Base-by-base conservation (phyloP, 2,888 invertebrate genomes). In the Ganaspis brasiliensis region DNA sequence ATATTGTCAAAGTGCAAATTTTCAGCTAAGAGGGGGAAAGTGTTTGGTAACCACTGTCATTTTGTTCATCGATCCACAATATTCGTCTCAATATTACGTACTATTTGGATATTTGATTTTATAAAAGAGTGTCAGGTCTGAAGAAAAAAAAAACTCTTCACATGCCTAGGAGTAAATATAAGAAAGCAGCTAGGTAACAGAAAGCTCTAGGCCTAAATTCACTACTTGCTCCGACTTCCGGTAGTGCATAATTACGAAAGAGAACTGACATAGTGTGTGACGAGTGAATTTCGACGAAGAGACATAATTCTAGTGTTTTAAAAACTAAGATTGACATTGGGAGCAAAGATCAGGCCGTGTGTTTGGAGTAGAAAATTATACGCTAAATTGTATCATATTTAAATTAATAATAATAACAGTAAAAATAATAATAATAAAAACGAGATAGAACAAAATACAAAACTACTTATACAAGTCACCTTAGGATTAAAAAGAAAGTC, bases 301-400 rank as follows among this genome's bases (percentile, higher is more conserved):
- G 40, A 63, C 21, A 40, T 45, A 63, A 67, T 67, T 45, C 40
- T 45, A 45, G 40, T 24, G 67, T 67, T 45, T 63, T 63, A 75
- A 61, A 77, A 63, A 77, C 70, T 75, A 77, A 73, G 49, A 77
- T 77, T 77, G 61, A 77, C 72, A 55, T 77, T 77, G 73, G 72
- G 72, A 79, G 71, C 77, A 79, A 79, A 76, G 77, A 55, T 74
- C 76, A 55, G 77, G 76, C 67, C 59, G 67, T 71, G 59, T 70
- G 70, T 67, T 45, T 67, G 55, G 52, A 57, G 72, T 70, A 76
- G 74, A 79, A 14, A 52, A 72, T 19, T 56, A 76, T 45, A 67
- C 45, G 67, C 45, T 67, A 67, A 67, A 40, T 67, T 67, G 45
- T 67, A 67, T 67, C 67, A 67, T 67, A 40, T 67, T 45, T 67